Conservation (phyloP, 2,888 invertebrate species). For the Leptothorax acervorum region DNA sequence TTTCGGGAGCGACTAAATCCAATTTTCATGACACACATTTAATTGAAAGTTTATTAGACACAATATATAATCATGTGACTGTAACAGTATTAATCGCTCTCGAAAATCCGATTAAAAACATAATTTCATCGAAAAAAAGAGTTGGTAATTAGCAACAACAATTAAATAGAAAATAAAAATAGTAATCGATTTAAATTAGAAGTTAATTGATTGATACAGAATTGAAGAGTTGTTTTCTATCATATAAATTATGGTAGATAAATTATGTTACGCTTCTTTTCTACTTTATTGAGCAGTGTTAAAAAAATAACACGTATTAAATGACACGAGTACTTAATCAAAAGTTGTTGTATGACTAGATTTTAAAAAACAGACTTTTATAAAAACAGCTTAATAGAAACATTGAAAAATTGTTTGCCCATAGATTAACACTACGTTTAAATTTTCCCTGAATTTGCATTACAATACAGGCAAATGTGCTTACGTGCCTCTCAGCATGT, state of each 20-base stretch:
- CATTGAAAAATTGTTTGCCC: background rate
- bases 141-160: background rate
- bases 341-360: constrained; percentile 25
- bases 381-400: background rate
- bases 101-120: background rate
- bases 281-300: background rate
- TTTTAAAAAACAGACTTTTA: background rate
- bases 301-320: background rate
- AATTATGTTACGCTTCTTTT: background rate
- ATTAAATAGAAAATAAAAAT: background rate
- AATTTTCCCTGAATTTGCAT: constrained; percentile 19
- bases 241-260: background rate
- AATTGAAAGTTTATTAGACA: background rate
- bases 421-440: background rate
- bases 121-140: background rate
- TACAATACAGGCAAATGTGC: background rate
- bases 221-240: background rate
- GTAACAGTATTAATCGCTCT: background rate
- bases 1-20: background rate
- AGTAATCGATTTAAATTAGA: background rate
- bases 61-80: background rate
- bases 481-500: background rate
- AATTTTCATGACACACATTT: background rate
- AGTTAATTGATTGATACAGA: background rate
- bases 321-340: background rate